phyloP scores from a whole-genome alignment of 2,113 vertebrate genomes.

The Alethe castanea region DNA sequence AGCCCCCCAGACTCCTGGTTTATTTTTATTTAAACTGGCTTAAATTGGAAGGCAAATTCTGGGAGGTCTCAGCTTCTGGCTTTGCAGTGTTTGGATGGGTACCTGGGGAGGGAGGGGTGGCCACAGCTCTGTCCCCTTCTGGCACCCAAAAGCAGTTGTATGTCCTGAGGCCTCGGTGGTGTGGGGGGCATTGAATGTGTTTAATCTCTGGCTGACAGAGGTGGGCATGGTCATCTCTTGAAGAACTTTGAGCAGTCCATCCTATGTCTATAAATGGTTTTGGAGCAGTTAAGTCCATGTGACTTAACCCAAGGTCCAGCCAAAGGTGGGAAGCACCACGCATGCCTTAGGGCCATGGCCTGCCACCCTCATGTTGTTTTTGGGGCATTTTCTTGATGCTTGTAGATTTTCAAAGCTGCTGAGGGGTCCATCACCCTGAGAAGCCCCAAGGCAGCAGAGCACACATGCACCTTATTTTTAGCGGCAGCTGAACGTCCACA shows the following conservation, averaged over 20 bases:
- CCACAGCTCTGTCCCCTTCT: neutral
- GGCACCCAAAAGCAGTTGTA: neutral
- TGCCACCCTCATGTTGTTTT: neutral
- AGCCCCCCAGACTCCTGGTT: neutral
- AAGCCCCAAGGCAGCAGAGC: neutral
- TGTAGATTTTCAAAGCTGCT: neutral
- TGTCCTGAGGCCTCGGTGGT: neutral
- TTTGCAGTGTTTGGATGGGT: rapidly evolving
- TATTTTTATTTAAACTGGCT: neutral
- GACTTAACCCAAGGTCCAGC: neutral
- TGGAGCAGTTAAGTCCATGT: neutral
- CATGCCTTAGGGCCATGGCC: rapidly evolving
- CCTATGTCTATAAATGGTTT: neutral
- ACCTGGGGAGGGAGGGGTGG: neutral
- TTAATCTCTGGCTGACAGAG: neutral
- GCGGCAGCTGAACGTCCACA: neutral
- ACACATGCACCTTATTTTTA: neutral
- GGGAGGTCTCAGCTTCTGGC: neutral
- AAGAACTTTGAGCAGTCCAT: neutral
- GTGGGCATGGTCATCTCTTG: rapidly evolving
- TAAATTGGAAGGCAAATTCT: rapidly evolving
- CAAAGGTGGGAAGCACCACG: neutral
- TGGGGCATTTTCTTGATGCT: neutral
- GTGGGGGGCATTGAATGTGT: rapidly evolving
- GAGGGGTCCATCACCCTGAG: neutral